Evolutionary conservation across 2,113 vertebrate species (phyloP), one percentile per base, ranked within the genome.

Genomic region (Chloebia gouldiae): DNA sequence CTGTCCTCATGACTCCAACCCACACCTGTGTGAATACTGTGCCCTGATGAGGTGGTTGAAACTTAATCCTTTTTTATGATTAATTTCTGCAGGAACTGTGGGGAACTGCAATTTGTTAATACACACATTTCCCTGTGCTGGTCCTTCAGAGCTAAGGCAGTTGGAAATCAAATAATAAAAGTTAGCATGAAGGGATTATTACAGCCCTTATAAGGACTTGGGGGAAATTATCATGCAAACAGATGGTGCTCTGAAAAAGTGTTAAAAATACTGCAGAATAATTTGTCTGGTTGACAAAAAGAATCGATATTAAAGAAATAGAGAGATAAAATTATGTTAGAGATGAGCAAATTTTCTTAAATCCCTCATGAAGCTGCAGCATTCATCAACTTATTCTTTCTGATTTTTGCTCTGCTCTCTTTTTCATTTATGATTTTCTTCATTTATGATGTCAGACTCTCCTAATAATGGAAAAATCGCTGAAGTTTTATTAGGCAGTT

Each of bases 101-200:
- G 13, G 17, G 23, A 95, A 49, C 13, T 81, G 44, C 60, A 88
- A 15, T 78, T 95, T 94, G 16, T 83, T 93, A 83, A 92, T 57
- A 49, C 14, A 53, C 22, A 13, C 57, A 53, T 90, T 72, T 56
- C 90, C 83, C 72, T 1, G 3, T 8, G 35, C 37, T 18, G 8
- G 40, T 81, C 16, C 56, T 92, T 79, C 4, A 0, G 65, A 89
- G 71, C 70, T 71, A 8, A 81, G 42, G 61, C 76, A 90, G 39
- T 23, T 84, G 70, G 60, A 90, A 95, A 95, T 81, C 63, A 95
- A 87, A 92, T 92, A 86, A 91, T 71, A 60, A 84, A 96, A 73
- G 44, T 95, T 92, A 83, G 77, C 59, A 39, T 13, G 63, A 95
- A 81, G 33, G 18, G 68, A 87, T 96, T 83, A 95, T 76, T 85